phyloP scores from a whole-genome alignment of 2,888 invertebrate genomes.

The Stenolophus ochropezus region DNA sequence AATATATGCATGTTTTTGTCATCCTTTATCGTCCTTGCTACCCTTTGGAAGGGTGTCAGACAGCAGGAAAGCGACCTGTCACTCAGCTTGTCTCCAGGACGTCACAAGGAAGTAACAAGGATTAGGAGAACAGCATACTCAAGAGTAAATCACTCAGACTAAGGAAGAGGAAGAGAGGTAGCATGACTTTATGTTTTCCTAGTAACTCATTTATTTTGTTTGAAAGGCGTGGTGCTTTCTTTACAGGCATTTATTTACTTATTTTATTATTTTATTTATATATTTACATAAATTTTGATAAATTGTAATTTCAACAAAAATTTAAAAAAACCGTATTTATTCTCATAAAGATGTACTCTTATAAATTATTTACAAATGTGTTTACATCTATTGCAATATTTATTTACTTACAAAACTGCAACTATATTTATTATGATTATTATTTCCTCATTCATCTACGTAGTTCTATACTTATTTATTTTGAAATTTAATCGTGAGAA shows the following conservation, averaged over 20 bases:
- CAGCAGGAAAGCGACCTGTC: background rate
- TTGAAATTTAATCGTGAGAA: no score
- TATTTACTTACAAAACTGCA: no score
- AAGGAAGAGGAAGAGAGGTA: background rate
- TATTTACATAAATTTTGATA: background rate
- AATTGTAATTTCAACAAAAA: no score
- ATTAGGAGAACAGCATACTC: conserved; percentile 18
- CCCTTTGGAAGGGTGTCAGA: background rate
- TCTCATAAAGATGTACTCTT: no score
- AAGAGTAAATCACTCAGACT: background rate
- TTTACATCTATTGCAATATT: no score
- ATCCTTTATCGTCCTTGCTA: background rate
- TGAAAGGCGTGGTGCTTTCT: conserved; percentile 46
- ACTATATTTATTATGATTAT: no score
- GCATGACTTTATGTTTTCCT: background rate
- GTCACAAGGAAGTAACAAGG: background rate
- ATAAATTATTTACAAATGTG: no score
- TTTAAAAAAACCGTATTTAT: no score
- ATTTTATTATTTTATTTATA: background rate
- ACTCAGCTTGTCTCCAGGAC: background rate
- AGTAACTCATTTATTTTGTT: conserved; percentile 44
- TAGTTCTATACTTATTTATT: no score
- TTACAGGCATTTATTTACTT: background rate
- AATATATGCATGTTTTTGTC: no score
- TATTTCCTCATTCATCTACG: no score